These are phyloP conservation scores for Epizoanthus scotinus DNA, from an alignment of 92 coral and sea anemone genomes.

Conservation along the genomic window DNA sequence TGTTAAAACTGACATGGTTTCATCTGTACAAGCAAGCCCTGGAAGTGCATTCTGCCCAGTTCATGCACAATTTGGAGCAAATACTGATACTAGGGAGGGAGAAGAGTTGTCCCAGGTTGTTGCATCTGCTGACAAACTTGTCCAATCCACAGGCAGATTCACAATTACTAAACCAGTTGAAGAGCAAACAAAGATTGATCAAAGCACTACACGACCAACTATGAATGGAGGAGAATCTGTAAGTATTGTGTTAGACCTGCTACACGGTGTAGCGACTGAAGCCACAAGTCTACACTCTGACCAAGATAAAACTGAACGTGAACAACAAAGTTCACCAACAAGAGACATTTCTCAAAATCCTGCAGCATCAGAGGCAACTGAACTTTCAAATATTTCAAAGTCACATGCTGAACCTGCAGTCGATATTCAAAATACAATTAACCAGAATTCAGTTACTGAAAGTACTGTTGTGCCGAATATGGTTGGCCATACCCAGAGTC, in stretches of 20 bases:
- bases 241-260: not conserved
- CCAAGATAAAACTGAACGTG: not conserved
- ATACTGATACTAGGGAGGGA: not conserved
- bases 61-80: not conserved
- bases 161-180: conserved; percentile 31
- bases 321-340: conserved; percentile 1
- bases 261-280: not conserved
- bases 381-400: not conserved
- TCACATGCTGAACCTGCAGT: not conserved
- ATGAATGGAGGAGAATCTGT: not conserved
- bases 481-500: not conserved
- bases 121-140: not conserved
- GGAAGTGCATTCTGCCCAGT: conserved; percentile 2
- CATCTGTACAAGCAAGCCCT: not conserved
- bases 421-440: not conserved
- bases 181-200: not conserved
- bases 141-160: conserved; percentile 36
- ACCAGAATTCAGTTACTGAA: conserved; percentile 13
- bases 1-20: not conserved
- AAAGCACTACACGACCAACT: not conserved
- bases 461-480: not conserved
- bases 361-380: not conserved
- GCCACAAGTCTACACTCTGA: not conserved
- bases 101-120: not conserved
- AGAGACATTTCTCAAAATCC: not conserved